Evolutionary conservation across 2,113 vertebrate species (phyloP).

Genomic region (Orcinus orca): DNA sequence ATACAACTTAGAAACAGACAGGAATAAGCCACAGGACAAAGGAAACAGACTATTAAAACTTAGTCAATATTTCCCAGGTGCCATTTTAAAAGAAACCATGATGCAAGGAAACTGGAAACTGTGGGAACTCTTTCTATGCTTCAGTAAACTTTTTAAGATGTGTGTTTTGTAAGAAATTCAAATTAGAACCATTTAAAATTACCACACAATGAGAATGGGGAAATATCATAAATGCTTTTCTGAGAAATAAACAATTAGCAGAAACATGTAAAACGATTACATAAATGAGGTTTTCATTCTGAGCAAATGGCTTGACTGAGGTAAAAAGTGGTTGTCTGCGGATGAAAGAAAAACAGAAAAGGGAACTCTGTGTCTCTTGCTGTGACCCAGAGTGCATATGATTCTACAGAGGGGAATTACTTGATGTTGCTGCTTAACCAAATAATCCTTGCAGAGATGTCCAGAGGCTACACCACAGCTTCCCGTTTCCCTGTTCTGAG

Average conservation of each 20-base stretch:
- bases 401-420: conserved; percentile 35
- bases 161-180: background rate
- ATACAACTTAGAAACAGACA: background rate
- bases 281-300: conserved; percentile 48
- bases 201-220: background rate
- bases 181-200: background rate
- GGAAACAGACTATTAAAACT: background rate
- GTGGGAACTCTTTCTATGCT: background rate
- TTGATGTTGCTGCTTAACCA: conserved; percentile 17
- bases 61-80: background rate
- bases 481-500: background rate
- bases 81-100: background rate
- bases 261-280: background rate
- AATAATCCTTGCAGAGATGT: background rate
- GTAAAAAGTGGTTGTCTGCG: background rate
- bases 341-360: conserved; percentile 49
- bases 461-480: background rate
- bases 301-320: conserved; percentile 8
- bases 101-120: background rate
- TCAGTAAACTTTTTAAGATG: background rate
- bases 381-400: background rate
- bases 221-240: conserved; percentile 25
- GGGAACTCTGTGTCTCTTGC: background rate
- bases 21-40: background rate
- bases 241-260: conserved; percentile 40